phyloP scores from a whole-genome alignment of 2,888 invertebrate genomes.

The Scaptomyza polygonia region DNA sequence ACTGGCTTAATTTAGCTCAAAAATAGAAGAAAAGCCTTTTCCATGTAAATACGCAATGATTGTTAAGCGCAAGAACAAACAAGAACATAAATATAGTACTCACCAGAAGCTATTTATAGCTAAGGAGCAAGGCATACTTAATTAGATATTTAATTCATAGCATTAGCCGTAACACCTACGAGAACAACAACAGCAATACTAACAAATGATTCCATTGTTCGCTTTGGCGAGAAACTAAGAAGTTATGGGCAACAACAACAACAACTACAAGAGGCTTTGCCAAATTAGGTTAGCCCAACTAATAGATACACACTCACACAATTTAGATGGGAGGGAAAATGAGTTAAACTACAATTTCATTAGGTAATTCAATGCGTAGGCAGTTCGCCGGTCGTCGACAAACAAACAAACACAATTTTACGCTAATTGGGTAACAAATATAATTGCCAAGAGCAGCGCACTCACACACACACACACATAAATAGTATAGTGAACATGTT shows the following conservation, averaged over 20 bases:
- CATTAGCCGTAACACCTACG: conserved; percentile 72
- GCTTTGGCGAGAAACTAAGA: conserved; percentile 47
- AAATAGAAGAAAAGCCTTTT: background rate
- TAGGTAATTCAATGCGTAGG: conserved; percentile 71
- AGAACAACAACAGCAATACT: conserved; percentile 31
- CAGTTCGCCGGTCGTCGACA: conserved; percentile 49
- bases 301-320: too few species aligned
- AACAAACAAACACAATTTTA: conserved; percentile 82
- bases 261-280: conserved; percentile 5
- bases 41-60: background rate
- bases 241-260: conserved; percentile 53
- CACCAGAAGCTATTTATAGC: conserved; percentile 59
- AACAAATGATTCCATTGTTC: conserved; percentile 19
- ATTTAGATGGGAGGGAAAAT: background rate
- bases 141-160: conserved; percentile 71
- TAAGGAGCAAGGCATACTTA: conserved; percentile 51
- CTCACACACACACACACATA: conserved; percentile 51
- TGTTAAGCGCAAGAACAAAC: background rate
- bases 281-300: conserved; percentile 69
- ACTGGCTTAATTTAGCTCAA: background rate
- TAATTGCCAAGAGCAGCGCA: conserved; percentile 81
- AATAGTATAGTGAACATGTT: conserved; percentile 26
- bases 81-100: conserved; percentile 32
- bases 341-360: conserved; percentile 64
- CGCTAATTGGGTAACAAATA: conserved; percentile 82